Conservation (phyloP, 2,888 invertebrate genomes). For the Athrips mouffetella region DNA sequence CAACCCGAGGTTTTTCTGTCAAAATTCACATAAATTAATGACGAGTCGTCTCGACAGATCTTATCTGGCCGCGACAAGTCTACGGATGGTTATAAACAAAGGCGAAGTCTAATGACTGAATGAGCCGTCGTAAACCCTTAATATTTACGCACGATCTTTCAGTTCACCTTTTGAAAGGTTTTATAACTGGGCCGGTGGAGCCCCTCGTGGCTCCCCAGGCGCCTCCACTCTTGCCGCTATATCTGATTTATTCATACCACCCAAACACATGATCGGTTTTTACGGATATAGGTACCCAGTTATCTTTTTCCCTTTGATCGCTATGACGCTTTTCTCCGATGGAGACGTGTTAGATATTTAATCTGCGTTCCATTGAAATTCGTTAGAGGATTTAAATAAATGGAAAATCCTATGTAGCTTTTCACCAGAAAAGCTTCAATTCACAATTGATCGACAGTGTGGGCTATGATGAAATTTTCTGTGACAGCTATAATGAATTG, state of each 20-base stretch:
- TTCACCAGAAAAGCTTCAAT: constrained; percentile 24
- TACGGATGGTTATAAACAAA: constrained; percentile 70
- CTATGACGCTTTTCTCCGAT: constrained; percentile 31
- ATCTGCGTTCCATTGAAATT: constrained; percentile 25
- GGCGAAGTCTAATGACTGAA: constrained; percentile 70
- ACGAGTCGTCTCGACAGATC: constrained; percentile 48
- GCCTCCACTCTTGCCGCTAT: constrained; percentile 61
- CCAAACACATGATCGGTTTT: constrained; percentile 73
- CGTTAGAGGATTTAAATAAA: constrained; percentile 13
- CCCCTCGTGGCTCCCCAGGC: constrained; percentile 51
- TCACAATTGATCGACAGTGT: constrained; percentile 22
- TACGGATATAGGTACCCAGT: constrained; percentile 53
- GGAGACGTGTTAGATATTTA: constrained; percentile 32
- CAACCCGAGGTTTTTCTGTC: constrained; percentile 54
- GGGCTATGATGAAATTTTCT: neutral
- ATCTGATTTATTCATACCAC: constrained; percentile 76
- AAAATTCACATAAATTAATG: constrained; percentile 76
- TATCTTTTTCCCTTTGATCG: constrained; percentile 43
- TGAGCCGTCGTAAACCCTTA: constrained; percentile 71
- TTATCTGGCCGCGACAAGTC: constrained; percentile 47
- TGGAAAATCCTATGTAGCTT: constrained; percentile 20
- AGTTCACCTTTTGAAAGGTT: constrained; percentile 69
- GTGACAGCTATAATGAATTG: neutral
- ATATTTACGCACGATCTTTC: constrained; percentile 73
- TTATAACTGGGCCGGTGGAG: constrained; percentile 62